These are phyloP conservation scores for Muscicapa comitata DNA, from an alignment of 2,797 vertebrate species.

Conservation along the genomic window DNA sequence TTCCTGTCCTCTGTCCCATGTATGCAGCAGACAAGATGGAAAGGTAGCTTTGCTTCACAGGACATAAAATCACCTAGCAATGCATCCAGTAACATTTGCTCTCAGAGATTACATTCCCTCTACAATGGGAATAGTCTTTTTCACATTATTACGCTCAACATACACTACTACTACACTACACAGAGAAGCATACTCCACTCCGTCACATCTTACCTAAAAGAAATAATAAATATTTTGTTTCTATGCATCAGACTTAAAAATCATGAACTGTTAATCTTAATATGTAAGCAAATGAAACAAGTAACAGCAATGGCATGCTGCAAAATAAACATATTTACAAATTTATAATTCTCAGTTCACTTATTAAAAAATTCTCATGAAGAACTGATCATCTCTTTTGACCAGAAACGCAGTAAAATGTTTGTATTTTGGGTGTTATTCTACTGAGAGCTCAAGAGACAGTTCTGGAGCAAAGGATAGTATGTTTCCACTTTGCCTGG, in stretches of 20 bases:
- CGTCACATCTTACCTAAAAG: background rate
- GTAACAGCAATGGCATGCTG: background rate
- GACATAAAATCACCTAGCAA: background rate
- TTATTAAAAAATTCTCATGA: background rate
- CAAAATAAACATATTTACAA: background rate
- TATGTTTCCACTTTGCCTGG: background rate
- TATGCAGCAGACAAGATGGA: background rate
- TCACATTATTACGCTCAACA: background rate
- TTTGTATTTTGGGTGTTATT: background rate
- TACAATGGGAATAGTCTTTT: background rate
- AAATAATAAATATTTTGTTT: background rate
- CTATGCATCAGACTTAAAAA: background rate
- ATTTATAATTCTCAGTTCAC: background rate
- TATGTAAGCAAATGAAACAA: background rate
- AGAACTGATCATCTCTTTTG: background rate
- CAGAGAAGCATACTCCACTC: background rate
- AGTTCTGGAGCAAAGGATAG: background rate
- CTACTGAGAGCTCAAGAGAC: background rate
- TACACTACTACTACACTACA: background rate
- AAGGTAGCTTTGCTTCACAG: background rate
- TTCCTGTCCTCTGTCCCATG: background rate
- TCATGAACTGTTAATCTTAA: background rate
- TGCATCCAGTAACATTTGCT: background rate
- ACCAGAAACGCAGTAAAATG: background rate
- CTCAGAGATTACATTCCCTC: background rate